Percentiles rank a stretch among this genome's conserved stretches.
These are phyloP conservation scores for Electrona antarctica DNA, from an alignment of 2,113 vertebrate species.

Conservation along the genomic window DNA sequence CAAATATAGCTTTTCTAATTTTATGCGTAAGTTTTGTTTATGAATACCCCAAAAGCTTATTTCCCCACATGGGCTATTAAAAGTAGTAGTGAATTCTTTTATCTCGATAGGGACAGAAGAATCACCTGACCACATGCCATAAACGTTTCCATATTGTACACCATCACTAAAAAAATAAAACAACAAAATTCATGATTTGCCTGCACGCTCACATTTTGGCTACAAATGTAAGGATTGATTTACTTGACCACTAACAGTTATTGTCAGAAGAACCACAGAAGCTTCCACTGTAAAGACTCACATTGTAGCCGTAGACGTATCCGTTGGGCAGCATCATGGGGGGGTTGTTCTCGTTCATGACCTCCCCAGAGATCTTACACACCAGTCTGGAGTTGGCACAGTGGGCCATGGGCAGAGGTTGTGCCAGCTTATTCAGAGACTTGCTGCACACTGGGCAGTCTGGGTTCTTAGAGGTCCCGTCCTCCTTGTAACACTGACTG, in stretches of 20 bases:
- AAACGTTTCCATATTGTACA: not conserved
- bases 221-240: too few species aligned
- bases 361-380: conserved; percentile 98
- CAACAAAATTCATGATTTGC: too few species aligned
- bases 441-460: conserved; percentile 99
- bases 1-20: too few species aligned
- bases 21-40: too few species aligned
- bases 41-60: too few species aligned
- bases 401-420: conserved; percentile 97
- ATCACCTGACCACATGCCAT: not conserved
- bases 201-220: too few species aligned
- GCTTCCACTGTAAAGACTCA: conserved; percentile 74
- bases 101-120: not conserved
- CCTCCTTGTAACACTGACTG: conserved; percentile 99
- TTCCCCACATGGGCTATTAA: too few species aligned
- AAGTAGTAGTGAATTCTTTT: not conserved
- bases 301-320: conserved; percentile 98
- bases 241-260: too few species aligned
- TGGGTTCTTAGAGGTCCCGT: conserved; percentile 95
- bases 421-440: conserved; percentile 97
- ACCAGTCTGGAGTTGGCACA: conserved; percentile 98
- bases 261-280: too few species aligned
- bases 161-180: too few species aligned
- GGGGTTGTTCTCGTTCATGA: conserved; percentile 99
- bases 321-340: conserved; percentile 99